Percentiles rank a stretch among this genome's conserved stretches.
Conservation (phyloP, 2,113 vertebrate species). For the Murina feae region DNA sequence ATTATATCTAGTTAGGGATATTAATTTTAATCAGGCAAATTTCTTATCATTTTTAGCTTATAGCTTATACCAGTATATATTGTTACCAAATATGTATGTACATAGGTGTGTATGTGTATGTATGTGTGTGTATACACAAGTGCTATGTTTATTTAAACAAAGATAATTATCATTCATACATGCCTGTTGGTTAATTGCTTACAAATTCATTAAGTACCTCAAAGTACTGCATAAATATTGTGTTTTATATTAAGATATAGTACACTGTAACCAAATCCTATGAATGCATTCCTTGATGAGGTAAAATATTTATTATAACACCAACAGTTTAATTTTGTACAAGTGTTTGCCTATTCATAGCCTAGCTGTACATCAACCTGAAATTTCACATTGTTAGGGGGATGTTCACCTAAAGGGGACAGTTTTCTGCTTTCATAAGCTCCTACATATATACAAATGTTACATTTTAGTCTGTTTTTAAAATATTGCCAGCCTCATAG, state of each 20-base stretch:
- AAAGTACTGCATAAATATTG: constrained; percentile 26
- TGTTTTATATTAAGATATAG: constrained; percentile 23
- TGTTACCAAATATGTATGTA: background rate
- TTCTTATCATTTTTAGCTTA: constrained; percentile 9
- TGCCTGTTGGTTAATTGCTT: constrained; percentile 44
- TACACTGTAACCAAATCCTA: background rate
- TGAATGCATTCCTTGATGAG: background rate
- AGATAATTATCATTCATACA: constrained; percentile 39
- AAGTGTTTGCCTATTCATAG: background rate
- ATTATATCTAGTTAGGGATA: constrained; percentile 32
- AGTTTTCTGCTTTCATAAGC: background rate
- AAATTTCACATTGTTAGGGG: background rate
- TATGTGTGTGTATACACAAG: background rate
- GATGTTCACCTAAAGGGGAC: background rate
- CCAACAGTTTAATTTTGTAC: background rate
- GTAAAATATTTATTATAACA: constrained; percentile 7
- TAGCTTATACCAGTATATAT: background rate
- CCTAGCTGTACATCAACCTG: background rate
- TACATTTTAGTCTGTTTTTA: background rate
- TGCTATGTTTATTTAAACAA: constrained; percentile 61
- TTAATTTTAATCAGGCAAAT: constrained; percentile 12
- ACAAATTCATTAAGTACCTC: constrained; percentile 42
- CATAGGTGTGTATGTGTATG: background rate
- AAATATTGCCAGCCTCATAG: background rate
- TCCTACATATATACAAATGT: background rate